These are phyloP conservation scores for Mionectes olivaceus DNA, from an alignment of 2,797 vertebrate genomes.

Conservation along the genomic window DNA sequence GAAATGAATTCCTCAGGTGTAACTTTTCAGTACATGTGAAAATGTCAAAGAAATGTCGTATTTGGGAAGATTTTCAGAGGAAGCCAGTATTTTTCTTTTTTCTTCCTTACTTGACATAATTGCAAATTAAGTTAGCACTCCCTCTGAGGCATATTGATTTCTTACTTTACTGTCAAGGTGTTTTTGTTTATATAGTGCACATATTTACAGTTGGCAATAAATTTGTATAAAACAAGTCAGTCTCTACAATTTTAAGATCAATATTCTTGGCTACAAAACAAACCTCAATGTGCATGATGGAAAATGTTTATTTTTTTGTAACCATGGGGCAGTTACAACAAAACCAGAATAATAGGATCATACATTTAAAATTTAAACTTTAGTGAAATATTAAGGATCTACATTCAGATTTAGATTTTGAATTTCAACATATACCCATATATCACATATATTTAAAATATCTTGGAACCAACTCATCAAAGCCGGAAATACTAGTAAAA, in stretches of 20 bases:
- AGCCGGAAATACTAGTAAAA: background rate
- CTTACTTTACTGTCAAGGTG: background rate
- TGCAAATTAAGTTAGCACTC: constrained; percentile 8
- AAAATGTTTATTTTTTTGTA: background rate
- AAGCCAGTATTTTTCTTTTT: background rate
- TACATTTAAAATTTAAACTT: background rate
- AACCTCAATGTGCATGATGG: background rate
- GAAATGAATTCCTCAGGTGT: constrained; percentile 64
- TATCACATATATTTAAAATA: background rate
- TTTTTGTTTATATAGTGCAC: background rate
- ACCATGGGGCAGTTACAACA: background rate
- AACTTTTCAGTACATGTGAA: constrained; percentile 46
- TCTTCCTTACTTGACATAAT: background rate
- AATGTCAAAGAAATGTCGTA: constrained; percentile 26
- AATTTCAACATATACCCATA: background rate
- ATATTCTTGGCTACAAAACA: background rate
- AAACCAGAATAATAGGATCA: background rate
- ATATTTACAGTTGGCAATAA: background rate
- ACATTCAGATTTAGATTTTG: background rate
- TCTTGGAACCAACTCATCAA: background rate
- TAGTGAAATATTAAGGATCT: background rate
- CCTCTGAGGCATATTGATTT: background rate
- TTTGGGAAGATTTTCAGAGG: background rate
- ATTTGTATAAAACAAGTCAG: background rate
- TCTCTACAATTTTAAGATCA: background rate